Conservation (phyloP, 2,888 invertebrate genomes). For the Cosmia pyralina region DNA sequence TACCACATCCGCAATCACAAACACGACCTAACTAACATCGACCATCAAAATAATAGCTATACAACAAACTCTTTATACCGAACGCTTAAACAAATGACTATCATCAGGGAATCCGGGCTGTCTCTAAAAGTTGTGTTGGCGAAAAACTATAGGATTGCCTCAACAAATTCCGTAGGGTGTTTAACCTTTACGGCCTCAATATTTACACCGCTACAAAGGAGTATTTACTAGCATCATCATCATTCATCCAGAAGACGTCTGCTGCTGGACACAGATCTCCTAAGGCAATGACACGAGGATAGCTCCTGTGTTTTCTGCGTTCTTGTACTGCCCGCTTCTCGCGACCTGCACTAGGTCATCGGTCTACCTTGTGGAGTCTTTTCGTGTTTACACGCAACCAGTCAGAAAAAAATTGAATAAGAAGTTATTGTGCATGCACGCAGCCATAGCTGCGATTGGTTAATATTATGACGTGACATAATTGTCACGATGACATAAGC, state of each 20-base stretch:
- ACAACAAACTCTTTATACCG: slow-evolving; percentile 30
- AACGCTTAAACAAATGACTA: slow-evolving; percentile 53
- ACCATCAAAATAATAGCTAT: slow-evolving; percentile 44
- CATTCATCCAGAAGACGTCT: background rate
- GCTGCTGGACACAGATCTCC: background rate
- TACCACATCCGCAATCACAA: slow-evolving; percentile 20
- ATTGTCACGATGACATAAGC: background rate
- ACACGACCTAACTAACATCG: slow-evolving; percentile 29
- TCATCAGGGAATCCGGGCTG: slow-evolving; percentile 21
- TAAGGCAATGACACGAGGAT: too few species aligned
- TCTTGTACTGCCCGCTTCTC: background rate
- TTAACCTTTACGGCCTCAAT: background rate
- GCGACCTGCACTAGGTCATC: background rate
- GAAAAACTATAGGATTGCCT: slow-evolving; percentile 8
- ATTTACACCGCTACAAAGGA: background rate
- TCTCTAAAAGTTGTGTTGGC: background rate
- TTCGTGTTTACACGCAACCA: background rate
- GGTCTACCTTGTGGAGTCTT: background rate
- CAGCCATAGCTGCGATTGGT: background rate
- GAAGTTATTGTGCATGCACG: background rate
- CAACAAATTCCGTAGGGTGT: background rate
- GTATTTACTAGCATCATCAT: background rate
- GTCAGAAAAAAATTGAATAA: background rate
- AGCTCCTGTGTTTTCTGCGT: background rate
- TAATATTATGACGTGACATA: background rate